Evolutionary conservation across 2,888 invertebrate species (phyloP).

Genomic region (Polymixis flavicincta): DNA sequence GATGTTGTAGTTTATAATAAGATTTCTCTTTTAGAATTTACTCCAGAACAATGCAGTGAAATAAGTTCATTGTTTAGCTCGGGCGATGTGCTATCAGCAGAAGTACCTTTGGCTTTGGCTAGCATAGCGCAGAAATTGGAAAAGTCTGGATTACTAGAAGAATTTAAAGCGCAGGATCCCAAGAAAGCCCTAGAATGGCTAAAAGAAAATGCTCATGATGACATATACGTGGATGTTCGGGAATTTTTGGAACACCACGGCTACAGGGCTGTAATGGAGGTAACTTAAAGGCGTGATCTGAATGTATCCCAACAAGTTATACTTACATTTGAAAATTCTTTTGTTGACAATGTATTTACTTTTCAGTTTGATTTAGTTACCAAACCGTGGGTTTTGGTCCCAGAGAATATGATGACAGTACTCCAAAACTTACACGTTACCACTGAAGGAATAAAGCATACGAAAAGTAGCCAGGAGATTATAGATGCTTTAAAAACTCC

Average conservation of each 20-base stretch:
- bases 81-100: constrained; percentile 94
- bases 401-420: constrained; percentile 91
- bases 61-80: constrained; percentile 92
- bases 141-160: constrained; percentile 81
- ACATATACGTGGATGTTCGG: constrained; percentile 85
- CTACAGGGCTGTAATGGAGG: constrained; percentile 92
- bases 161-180: constrained; percentile 87
- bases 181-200: constrained; percentile 91
- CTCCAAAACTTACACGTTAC: constrained; percentile 88
- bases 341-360: background rate
- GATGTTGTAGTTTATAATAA: background rate
- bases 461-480: constrained; percentile 83
- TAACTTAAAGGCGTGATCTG: constrained; percentile 66
- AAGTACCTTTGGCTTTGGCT: constrained; percentile 91
- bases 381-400: constrained; percentile 92
- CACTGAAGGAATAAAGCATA: constrained; percentile 68
- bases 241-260: constrained; percentile 93
- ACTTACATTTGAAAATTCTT: background rate
- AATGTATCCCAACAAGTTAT: background rate
- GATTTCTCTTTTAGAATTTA: constrained; percentile 88
- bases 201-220: constrained; percentile 80
- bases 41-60: constrained; percentile 92
- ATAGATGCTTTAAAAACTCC: constrained; percentile 88
- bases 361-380: constrained; percentile 92
- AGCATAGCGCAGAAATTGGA: constrained; percentile 85